Evolutionary conservation across 2,113 vertebrate genomes (phyloP).

Genomic region (Astatotilapia flaviijosephi): DNA sequence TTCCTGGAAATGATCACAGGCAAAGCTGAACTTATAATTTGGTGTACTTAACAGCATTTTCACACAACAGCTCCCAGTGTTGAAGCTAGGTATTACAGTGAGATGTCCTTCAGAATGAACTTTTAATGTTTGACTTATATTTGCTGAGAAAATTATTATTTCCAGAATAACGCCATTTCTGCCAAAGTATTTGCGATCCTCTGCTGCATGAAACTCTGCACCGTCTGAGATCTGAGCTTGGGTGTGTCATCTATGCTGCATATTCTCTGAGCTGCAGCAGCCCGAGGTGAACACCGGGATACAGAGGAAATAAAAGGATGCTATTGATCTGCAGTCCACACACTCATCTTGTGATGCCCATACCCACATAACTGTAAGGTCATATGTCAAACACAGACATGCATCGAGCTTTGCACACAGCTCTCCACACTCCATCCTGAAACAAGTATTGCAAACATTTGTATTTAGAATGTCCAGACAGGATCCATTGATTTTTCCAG

Average conservation of each 20-base stretch:
- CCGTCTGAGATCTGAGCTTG: neutral
- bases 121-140: neutral
- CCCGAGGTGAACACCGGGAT: conserved; percentile 36
- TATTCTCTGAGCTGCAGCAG: conserved; percentile 1
- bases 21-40: neutral
- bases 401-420: conserved; percentile 1
- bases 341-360: conserved; percentile 61
- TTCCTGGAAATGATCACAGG: neutral
- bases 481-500: neutral
- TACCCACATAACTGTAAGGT: conserved; percentile 39
- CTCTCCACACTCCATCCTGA: neutral
- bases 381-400: conserved; percentile 19
- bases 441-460: neutral
- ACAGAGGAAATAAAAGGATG: conserved; percentile 51
- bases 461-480: neutral
- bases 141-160: neutral
- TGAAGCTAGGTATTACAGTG: neutral
- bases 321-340: conserved; percentile 54
- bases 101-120: neutral
- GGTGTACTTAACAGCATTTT: neutral
- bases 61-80: neutral
- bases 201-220: neutral
- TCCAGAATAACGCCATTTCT: neutral
- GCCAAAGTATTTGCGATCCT: neutral
- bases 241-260: neutral